Percentiles rank a stretch among this genome's conserved stretches.
phyloP scores from a whole-genome alignment of 2,888 invertebrate genomes.

The Oxytorus armatus region DNA sequence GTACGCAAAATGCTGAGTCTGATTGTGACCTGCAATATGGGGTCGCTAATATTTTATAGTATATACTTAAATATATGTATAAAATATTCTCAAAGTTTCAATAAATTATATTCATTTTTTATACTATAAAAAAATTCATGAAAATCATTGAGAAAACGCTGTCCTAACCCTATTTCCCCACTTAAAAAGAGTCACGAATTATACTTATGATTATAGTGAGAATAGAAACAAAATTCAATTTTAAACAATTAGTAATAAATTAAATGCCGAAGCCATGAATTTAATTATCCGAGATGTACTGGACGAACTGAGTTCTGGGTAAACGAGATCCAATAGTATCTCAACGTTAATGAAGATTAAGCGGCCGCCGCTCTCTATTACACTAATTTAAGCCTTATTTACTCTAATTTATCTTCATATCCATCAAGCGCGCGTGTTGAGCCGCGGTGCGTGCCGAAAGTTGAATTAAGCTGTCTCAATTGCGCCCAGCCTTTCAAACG shows the following conservation, averaged over 20 bases:
- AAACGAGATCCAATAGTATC: slow-evolving; percentile 55
- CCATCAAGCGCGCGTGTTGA: slow-evolving; percentile 72
- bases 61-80: too few species aligned
- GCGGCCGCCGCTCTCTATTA: slow-evolving; percentile 78
- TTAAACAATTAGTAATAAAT: slow-evolving; percentile 37
- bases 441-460: slow-evolving; percentile 68
- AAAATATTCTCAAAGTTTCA: too few species aligned
- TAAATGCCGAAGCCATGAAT: slow-evolving; percentile 25
- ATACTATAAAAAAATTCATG: too few species aligned
- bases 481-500: slow-evolving; percentile 1
- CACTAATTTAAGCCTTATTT: slow-evolving; percentile 81
- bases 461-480: slow-evolving; percentile 57
- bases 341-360: slow-evolving; percentile 80
- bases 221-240: too few species aligned
- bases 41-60: too few species aligned
- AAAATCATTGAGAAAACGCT: too few species aligned
- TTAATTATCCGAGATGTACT: slow-evolving; percentile 19
- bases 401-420: slow-evolving; percentile 82
- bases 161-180: too few species aligned
- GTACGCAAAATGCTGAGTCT: too few species aligned
- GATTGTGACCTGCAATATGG: too few species aligned
- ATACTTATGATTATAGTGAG: too few species aligned
- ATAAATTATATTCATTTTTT: too few species aligned
- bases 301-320: slow-evolving; percentile 32
- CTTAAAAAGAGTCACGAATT: too few species aligned